Evolutionary conservation across 1,140 invertebrate genomes (phyloP), one percentile per base, ranked within the genome.

Genomic region (Theocolax elegans): DNA sequence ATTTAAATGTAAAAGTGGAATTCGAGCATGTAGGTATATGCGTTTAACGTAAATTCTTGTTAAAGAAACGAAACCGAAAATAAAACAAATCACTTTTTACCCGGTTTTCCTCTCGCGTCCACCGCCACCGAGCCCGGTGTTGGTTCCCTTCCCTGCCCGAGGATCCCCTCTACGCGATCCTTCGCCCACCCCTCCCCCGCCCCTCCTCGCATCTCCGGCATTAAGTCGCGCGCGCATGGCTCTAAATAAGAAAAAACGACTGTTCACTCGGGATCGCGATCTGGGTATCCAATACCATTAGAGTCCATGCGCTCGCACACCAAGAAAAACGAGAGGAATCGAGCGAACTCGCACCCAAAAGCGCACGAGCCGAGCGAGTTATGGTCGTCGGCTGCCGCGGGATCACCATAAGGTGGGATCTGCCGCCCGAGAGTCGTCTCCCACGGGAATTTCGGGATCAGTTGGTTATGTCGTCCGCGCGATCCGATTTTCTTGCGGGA

Each of bases 321-420:
- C 1, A 12, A 66, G 25, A 38, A 46, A 64, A 21, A 17, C 9
- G 35, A 40, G 15, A 46, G 9, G 17, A n/a, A 8, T 4, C n/a
- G 17, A 19, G 23, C 13, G 23, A 1, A n/a, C n/a, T 6, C 3
- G n/a, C 1, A 29, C 19, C 0, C 35, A 38, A 38, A 15, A 38
- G 35, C 3, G 48, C 29, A 17, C 2, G 17, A 2, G 46, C n/a
- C n/a, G n/a, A 60, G 21, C 51, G 68, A 71, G 60, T 71, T 71
- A 65, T 49, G 53, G 42, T 56, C 31, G 31, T 42, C 21, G 40
- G 38, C 19, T 23, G 31, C 67, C 73, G 58, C 74, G 75, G 75
- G 78, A 79, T 79, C 77, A 79, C 77, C 78, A 79, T 79, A 79
- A 79, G 77, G 68, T 73, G 73, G 78, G 76, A 79, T 79, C 74